phyloP scores from a whole-genome alignment of 2,888 invertebrate genomes.

The Meteorus colon region DNA sequence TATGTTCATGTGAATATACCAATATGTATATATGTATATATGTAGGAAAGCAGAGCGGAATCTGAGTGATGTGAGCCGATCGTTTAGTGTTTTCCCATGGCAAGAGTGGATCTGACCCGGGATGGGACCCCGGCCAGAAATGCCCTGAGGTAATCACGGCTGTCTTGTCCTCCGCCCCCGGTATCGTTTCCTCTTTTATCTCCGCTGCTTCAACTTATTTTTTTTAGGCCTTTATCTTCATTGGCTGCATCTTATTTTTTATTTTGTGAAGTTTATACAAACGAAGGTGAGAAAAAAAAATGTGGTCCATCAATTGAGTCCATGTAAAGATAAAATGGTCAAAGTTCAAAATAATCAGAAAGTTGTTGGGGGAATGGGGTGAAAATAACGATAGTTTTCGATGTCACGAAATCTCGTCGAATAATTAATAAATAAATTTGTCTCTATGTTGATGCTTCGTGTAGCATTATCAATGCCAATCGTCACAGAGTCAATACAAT shows the following conservation, averaged over 20 bases:
- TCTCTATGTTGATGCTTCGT: no score
- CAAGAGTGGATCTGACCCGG: slow-evolving; percentile 70
- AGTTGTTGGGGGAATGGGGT: no score
- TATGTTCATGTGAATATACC: neutral
- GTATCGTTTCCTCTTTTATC: slow-evolving; percentile 55
- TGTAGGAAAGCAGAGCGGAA: slow-evolving; percentile 57
- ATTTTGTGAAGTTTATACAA: slow-evolving; percentile 23
- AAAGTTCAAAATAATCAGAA: no score
- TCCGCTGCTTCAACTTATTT: slow-evolving; percentile 41
- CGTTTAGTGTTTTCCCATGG: slow-evolving; percentile 73
- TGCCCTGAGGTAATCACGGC: slow-evolving; percentile 71
- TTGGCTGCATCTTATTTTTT: slow-evolving; percentile 35
- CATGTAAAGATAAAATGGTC: no score
- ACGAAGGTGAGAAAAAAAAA: neutral
- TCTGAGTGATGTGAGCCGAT: slow-evolving; percentile 73
- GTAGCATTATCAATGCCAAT: no score
- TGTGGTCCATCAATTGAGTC: no score
- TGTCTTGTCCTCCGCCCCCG: slow-evolving; percentile 65
- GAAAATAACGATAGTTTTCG: no score
- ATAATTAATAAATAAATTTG: no score
- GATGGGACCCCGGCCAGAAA: slow-evolving; percentile 67
- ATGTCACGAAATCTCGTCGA: no score
- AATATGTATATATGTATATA: slow-evolving; percentile 29
- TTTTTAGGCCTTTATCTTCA: slow-evolving; percentile 30
- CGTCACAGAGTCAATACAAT: no score